Evolutionary conservation across 2,888 invertebrate genomes (phyloP), one percentile per base, ranked within the genome.

Genomic region (Noctua janthe): DNA sequence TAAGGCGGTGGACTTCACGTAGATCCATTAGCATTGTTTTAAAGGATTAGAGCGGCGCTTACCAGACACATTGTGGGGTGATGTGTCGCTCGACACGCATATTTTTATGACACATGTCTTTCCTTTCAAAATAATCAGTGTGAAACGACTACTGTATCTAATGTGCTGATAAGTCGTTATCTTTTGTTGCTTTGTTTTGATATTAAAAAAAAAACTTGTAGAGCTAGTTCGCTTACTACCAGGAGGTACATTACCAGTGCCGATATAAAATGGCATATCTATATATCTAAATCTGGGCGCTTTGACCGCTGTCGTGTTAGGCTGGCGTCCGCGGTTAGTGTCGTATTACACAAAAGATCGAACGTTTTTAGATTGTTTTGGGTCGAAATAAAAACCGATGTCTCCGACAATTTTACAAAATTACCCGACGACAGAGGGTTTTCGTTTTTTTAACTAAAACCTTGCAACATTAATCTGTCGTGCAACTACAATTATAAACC

Each of bases 1-100:
- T 92, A 92, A 91, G 91, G 94, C 95, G 95, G 95, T 91, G 91
- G 92, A 93, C 94, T 94, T 95, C 93, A 93, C 95, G 94, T 94
- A 93, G 94, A 94, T 96, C 97, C 97, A 97, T 97, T 97, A 97
- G 96, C 96, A 97, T 97, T 97, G 97, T 97, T 96, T 97, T 95
- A 95, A 95, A 93, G 96, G 97, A 97, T 97, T 97, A 97, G 94
- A 94, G 93, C 92, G 95, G 93, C 94, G 95, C 94, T 96, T 95
- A 94, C 93, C 92, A 92, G 92, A 89, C 91, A 89, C 91, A 90
- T 91, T 92, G 93, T 93, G 94, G 92, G 92, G 90, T 91, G 92
- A 94, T 92, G 92, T 93, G 94, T 94, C 93, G 92, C 90, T 92
- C 87, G 91, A 94, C 94, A 94, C 94, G 94, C 96, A 96, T 96